phyloP scores from a whole-genome alignment of 1,140 invertebrate species.

The Habropoda laboriosa region DNA sequence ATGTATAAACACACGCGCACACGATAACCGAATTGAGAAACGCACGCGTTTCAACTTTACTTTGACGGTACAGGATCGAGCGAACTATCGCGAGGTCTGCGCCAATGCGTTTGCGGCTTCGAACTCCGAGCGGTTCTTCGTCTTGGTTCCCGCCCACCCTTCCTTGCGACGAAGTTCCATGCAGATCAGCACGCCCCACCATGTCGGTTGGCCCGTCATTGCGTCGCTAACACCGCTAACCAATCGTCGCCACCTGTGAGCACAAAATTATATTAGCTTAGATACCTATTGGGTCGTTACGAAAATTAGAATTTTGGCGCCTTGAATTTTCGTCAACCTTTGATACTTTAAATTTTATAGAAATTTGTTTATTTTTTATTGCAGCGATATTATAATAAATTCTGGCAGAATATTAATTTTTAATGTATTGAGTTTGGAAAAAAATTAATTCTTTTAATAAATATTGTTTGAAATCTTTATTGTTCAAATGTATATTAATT shows the following conservation, averaged over 20 bases:
- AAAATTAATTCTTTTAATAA: no score
- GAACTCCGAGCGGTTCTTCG: slow-evolving; percentile 38
- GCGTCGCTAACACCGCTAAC: no score
- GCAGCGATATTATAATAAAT: background rate
- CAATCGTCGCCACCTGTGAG: background rate
- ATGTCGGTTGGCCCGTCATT: no score
- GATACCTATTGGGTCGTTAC: background rate
- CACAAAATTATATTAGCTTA: background rate
- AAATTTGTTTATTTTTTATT: background rate
- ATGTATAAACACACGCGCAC: slow-evolving; percentile 39
- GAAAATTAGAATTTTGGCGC: background rate
- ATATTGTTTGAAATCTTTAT: no score
- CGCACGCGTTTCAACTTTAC: slow-evolving; percentile 27
- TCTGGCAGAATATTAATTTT: fast-evolving
- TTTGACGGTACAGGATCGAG: slow-evolving; percentile 28
- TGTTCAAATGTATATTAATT: no score
- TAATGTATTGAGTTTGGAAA: background rate
- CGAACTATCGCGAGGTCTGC: slow-evolving; percentile 47
- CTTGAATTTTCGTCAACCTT: no score
- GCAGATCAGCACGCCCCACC: background rate
- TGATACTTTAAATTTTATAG: background rate
- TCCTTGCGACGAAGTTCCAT: background rate
- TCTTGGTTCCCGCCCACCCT: background rate
- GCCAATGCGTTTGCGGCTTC: slow-evolving; percentile 50
- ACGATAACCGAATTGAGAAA: slow-evolving; percentile 4